Evolutionary conservation across 35 echinoderm and acorn worm species (phyloP).

Genomic region (Heliocidaris erythrogramma): DNA sequence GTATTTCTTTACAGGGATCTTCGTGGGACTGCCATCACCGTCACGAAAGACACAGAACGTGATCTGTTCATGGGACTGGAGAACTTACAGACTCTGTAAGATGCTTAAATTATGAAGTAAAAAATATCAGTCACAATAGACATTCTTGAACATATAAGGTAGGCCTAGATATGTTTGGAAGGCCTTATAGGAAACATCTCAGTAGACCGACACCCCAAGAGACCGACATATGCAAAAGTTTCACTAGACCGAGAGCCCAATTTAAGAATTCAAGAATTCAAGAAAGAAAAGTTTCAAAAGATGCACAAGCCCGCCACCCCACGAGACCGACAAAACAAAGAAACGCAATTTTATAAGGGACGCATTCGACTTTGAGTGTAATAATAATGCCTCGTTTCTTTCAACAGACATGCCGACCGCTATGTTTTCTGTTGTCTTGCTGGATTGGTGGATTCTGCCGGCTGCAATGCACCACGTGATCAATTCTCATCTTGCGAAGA

Average conservation of each 20-base stretch:
- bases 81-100: background rate
- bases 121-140: too few relatives aligned
- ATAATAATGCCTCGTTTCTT: background rate
- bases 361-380: too few relatives aligned
- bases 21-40: background rate
- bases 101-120: background rate
- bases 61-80: slow-evolving; percentile 8
- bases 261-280: too few relatives aligned
- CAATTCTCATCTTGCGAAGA: slow-evolving; percentile 54
- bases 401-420: slow-evolving; percentile 28
- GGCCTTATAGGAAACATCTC: too few relatives aligned
- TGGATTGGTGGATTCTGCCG: slow-evolving; percentile 8
- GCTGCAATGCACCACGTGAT: slow-evolving; percentile 45
- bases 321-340: background rate
- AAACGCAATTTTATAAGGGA: too few relatives aligned
- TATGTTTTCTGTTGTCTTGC: slow-evolving; percentile 31
- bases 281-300: too few relatives aligned
- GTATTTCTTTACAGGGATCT: background rate
- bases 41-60: background rate
- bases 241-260: too few relatives aligned
- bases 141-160: too few relatives aligned
- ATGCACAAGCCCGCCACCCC: too few relatives aligned
- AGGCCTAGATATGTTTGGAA: too few relatives aligned
- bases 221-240: too few relatives aligned
- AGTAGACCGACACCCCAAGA: too few relatives aligned